A percentile compares a stretch with the other conserved stretches of the same genome.
These are phyloP conservation scores for Pterobdella sp. DNA, from an alignment of 2,888 invertebrate species.

Conservation along the genomic window DNA sequence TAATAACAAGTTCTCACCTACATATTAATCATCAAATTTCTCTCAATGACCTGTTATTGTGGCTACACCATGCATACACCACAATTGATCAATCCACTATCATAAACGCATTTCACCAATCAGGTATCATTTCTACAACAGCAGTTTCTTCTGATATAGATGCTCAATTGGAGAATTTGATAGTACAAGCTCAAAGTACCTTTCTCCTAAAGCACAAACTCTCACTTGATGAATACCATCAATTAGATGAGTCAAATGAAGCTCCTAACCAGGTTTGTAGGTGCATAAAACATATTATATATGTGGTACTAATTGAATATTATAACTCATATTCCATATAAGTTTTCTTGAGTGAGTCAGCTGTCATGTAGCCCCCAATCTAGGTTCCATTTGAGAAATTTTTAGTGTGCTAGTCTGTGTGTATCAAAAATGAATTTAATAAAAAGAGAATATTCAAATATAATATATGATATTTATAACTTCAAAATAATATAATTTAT, in stretches of 20 bases:
- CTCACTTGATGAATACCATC: neutral
- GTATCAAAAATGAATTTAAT: too few species aligned
- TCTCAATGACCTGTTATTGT: neutral
- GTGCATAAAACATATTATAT: too few species aligned
- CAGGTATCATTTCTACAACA: neutral
- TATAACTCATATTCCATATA: too few species aligned
- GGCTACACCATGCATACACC: neutral
- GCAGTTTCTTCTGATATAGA: neutral
- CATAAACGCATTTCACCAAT: neutral
- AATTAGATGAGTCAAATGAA: neutral
- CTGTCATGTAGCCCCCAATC: too few species aligned
- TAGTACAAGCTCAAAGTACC: neutral
- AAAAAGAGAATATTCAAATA: too few species aligned
- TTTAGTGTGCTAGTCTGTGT: too few species aligned
- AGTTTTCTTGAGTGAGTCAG: too few species aligned
- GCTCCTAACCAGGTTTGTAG: too few species aligned
- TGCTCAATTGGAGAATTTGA: neutral
- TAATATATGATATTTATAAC: too few species aligned
- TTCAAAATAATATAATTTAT: too few species aligned
- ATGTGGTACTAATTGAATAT: too few species aligned
- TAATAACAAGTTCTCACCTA: neutral
- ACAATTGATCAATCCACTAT: neutral
- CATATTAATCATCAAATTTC: neutral
- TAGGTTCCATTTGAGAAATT: too few species aligned
- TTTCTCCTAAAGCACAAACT: neutral